Base-by-base conservation (phyloP, 2,888 invertebrate genomes). In the Nemapogon koenigi region DNA sequence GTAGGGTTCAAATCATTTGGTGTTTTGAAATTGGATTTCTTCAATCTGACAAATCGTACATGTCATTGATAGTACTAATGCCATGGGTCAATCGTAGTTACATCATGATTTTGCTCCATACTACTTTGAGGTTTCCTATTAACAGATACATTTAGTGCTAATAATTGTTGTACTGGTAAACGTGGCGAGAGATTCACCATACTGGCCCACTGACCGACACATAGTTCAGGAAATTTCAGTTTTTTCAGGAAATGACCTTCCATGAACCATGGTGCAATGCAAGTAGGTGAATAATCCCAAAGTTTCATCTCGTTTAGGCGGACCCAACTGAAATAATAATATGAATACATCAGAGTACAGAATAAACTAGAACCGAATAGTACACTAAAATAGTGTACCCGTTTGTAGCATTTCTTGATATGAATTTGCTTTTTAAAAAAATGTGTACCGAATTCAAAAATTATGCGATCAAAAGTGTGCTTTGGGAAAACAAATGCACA, bases 171-270 rank as follows among this genome's bases (percentile, higher is more conserved):
- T 44, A 88, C 67, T 0, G 88, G 84, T 10, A 89, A 58, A 29
- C 89, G 69, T 0, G 88, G 86, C 0, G 86, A 81, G 2, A 88
- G 64, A 48, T 86, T 86, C 19, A 84, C 81, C 88, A 89, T 88
- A 47, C 89, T 89, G 15, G 89, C 88, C 89, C 89, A 90, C 49
- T 89, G 89, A 0, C 89, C 89, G 3, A 88, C 81, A 52, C 90
- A 90, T 1, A 90, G 79, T 45, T 87, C 86, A 16, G 87, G 85
- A 48, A 89, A 89, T 40, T 85, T 84, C 51, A 90, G 76, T 40
- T 85, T 85, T 47, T 85, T 83, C 26, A 90, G 63, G 25, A 84
- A 79, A 47, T 83, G 82, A 0, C 90, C 90, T 31, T 88, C 88
- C 4, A 90, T 65, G 46, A 83, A 83, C 49, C 87, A 87, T 0